Percentiles rank a stretch among this genome's conserved stretches.
Evolutionary conservation across 2,113 vertebrate species (phyloP).

Genomic region (Pomatostomus ruficeps): DNA sequence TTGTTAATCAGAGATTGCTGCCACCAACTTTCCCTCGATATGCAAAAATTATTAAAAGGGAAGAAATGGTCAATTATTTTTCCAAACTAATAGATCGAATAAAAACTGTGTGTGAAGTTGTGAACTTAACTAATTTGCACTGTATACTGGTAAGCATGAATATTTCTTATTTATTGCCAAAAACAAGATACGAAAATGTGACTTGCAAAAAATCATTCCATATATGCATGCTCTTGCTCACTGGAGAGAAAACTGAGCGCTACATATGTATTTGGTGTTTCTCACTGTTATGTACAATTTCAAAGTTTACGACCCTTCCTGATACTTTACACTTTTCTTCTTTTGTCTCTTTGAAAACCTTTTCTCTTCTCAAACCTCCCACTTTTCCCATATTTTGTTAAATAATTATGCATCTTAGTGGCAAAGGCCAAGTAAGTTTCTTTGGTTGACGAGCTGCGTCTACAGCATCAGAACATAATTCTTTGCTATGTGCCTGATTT

Average conservation of each 20-base stretch:
- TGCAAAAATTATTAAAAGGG: constrained; percentile 98
- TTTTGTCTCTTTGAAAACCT: not conserved
- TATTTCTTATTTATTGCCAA: not conserved
- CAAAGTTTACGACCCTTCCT: not conserved
- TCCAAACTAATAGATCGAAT: constrained; percentile 94
- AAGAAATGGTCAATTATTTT: constrained; percentile 98
- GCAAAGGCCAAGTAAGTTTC: not conserved
- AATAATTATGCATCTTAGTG: not conserved
- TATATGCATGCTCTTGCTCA: not conserved
- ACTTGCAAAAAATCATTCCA: not conserved
- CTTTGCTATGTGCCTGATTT: not conserved
- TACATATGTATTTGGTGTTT: not conserved
- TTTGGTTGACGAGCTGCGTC: not conserved
- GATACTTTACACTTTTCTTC: not conserved
- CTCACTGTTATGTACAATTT: not conserved
- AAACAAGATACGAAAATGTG: not conserved
- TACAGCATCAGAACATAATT: not conserved
- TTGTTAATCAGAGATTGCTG: constrained; percentile 96
- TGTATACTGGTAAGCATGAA: constrained; percentile 88
- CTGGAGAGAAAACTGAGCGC: not conserved
- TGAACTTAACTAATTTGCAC: constrained; percentile 93
- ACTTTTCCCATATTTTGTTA: not conserved
- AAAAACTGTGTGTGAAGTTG: constrained; percentile 96
- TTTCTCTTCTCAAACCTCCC: not conserved
- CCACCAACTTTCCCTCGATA: constrained; percentile 97